These are phyloP conservation scores for Heterodera carotae DNA, from an alignment of 1,140 invertebrate species.

Conservation along the genomic window DNA sequence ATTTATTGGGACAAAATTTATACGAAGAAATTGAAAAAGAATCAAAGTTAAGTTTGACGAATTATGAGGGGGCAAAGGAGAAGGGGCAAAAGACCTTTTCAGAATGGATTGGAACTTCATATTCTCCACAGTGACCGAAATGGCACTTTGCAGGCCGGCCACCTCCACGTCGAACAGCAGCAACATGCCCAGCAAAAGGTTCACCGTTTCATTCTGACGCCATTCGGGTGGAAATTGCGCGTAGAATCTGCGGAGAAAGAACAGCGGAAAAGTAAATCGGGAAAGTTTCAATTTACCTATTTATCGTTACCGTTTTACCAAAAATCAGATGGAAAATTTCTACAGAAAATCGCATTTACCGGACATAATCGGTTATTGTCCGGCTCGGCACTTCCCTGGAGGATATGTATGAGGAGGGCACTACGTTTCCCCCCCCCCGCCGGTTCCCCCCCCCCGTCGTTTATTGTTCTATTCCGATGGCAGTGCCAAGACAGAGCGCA, in stretches of 20 bases:
- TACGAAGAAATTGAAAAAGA: too few species aligned
- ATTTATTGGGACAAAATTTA: too few species aligned
- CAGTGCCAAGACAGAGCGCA: too few species aligned
- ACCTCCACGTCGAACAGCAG: conserved; percentile 45
- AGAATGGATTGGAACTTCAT: conserved; percentile 37
- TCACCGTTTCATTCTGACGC: conserved; percentile 49
- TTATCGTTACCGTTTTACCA: neutral
- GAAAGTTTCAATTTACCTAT: neutral
- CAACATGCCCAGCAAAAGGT: conserved; percentile 46
- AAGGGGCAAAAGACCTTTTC: conserved; percentile 10
- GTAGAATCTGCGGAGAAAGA: conserved; percentile 40
- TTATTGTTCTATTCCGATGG: too few species aligned
- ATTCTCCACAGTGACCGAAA: conserved; percentile 41
- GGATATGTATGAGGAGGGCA: too few species aligned
- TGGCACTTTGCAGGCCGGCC: conserved; percentile 37
- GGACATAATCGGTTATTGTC: too few species aligned
- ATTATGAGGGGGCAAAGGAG: too few species aligned
- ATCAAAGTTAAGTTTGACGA: too few species aligned
- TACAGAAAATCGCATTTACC: too few species aligned
- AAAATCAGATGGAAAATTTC: neutral
- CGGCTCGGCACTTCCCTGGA: too few species aligned
- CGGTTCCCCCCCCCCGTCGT: too few species aligned
- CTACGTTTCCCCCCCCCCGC: too few species aligned
- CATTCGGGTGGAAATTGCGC: conserved; percentile 47
- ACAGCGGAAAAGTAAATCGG: neutral